A percentile compares a stretch with the other conserved stretches of the same genome.
Conservation (phyloP, 2,888 invertebrate species). For the Rotaria macrura region DNA sequence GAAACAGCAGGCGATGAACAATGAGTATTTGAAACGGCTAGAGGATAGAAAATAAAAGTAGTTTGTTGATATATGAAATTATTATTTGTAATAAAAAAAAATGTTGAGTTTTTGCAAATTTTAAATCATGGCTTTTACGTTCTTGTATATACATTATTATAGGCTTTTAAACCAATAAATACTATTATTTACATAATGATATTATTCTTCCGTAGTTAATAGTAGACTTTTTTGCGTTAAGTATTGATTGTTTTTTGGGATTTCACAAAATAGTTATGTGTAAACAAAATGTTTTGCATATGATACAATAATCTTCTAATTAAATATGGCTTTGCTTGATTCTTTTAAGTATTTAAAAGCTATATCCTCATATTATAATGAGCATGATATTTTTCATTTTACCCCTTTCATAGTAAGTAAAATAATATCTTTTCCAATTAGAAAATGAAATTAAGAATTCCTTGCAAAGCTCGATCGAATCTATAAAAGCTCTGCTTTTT, state of each 20-base stretch:
- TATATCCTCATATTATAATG: no score
- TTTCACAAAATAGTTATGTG: background rate
- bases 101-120: background rate
- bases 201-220: background rate
- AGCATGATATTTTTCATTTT: no score
- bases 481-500: no score
- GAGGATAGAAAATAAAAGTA: background rate
- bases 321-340: no score
- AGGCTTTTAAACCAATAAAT: background rate
- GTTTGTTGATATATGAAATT: background rate
- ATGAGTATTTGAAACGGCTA: background rate
- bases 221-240: background rate
- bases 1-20: background rate
- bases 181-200: background rate
- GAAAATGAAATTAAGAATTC: background rate
- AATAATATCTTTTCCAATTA: no score
- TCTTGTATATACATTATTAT: background rate
- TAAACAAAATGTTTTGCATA: background rate
- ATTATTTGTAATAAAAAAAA: background rate
- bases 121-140: background rate
- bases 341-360: no score
- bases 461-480: no score
- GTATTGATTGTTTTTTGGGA: background rate
- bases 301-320: no score
- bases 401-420: no score